phyloP scores from a whole-genome alignment of 2,113 vertebrate genomes.

The Thalassarche chlororhynchos region DNA sequence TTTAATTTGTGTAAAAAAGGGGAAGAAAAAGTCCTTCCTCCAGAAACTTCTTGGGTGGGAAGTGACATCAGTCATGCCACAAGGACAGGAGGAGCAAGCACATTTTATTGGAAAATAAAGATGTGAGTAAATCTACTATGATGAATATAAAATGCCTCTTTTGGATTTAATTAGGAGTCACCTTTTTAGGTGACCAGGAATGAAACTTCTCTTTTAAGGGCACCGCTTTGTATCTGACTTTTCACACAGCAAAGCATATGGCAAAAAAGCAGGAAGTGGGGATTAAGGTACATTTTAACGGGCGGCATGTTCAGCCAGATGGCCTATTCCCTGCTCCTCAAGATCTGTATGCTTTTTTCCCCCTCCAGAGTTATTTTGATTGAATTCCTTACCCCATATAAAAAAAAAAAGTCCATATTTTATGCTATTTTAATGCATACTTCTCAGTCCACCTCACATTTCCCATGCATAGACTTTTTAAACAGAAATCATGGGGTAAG shows the following conservation, averaged over 20 bases:
- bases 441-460: background rate
- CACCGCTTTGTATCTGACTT: constrained; percentile 42
- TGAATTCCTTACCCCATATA: background rate
- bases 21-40: background rate
- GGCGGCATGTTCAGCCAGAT: constrained; percentile 54
- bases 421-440: background rate
- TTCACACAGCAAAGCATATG: constrained; percentile 50
- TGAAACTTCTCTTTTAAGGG: constrained; percentile 25
- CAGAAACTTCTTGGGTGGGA: constrained; percentile 49
- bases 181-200: constrained; percentile 48
- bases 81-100: background rate
- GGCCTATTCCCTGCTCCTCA: constrained; percentile 22
- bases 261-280: constrained; percentile 53
- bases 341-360: background rate
- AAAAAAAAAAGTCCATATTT: background rate
- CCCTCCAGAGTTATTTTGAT: constrained; percentile 12
- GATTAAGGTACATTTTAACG: constrained; percentile 66
- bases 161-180: constrained; percentile 58
- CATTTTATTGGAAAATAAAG: constrained; percentile 64
- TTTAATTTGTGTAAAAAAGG: background rate
- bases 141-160: constrained; percentile 57
- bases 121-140: constrained; percentile 32
- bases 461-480: background rate
- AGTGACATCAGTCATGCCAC: constrained; percentile 2
- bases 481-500: background rate